Percentiles rank a stretch among this genome's conserved stretches.
Conservation (phyloP, 1,140 invertebrate genomes). For the Drosophila melanogaster region Release_6_plus_ISO1_MT NT_037436.4:14725001-14725500, state of each 20-base stretch:
- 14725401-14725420: not conserved
- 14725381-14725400: not conserved
- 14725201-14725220: slow-evolving; percentile 68
- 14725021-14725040: slow-evolving; percentile 61
- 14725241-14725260: slow-evolving; percentile 12
- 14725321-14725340: slow-evolving; percentile 78
- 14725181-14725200: slow-evolving; percentile 54
- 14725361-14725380: slow-evolving; percentile 36
- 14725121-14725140: slow-evolving; percentile 13
- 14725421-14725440: not conserved
- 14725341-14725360: slow-evolving; percentile 64
- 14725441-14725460: not conserved
- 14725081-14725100: slow-evolving; percentile 32
- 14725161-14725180: slow-evolving; percentile 18
- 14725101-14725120: slow-evolving; percentile 25
- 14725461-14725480: not conserved
- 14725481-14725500: too few relatives aligned
- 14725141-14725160: slow-evolving; percentile 6
- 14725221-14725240: slow-evolving; percentile 46
- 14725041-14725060: slow-evolving; percentile 35
- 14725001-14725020: slow-evolving; percentile 61
- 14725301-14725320: slow-evolving; percentile 55
- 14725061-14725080: slow-evolving; percentile 34
- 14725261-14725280: slow-evolving; percentile 1
- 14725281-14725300: slow-evolving; percentile 19